Evolutionary conservation across 1,140 invertebrate genomes (phyloP).

Genomic region (Drosophila bocki): DNA sequence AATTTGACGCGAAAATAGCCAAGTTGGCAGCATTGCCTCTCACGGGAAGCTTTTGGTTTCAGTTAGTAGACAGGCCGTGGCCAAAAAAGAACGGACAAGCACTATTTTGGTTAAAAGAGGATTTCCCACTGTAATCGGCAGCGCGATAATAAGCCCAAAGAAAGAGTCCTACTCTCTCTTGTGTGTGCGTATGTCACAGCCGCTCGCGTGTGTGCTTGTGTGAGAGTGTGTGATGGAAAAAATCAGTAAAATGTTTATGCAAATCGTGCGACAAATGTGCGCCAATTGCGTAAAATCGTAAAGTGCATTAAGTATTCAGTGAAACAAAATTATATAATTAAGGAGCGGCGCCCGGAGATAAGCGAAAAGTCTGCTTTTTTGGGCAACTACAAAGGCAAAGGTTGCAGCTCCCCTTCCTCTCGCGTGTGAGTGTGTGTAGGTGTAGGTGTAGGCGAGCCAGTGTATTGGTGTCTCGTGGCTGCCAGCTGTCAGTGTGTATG

Average conservation of each 20-base stretch:
- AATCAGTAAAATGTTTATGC: conserved; percentile 74
- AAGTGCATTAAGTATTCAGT: conserved; percentile 61
- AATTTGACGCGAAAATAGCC: background rate
- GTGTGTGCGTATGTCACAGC: conserved; percentile 40
- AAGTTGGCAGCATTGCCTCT: background rate
- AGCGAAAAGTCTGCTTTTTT: conserved; percentile 27
- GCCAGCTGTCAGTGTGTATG: conserved; percentile 36
- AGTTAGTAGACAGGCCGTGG: conserved; percentile 62
- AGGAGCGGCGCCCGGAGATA: conserved; percentile 33
- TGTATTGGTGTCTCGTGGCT: conserved; percentile 46
- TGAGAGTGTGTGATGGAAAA: conserved; percentile 44
- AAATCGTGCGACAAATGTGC: conserved; percentile 67
- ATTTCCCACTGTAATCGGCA: conserved; percentile 45
- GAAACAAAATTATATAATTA: conserved; percentile 73
- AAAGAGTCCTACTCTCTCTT: conserved; percentile 25
- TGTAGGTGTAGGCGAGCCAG: conserved; percentile 30
- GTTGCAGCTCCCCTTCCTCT: conserved; percentile 40
- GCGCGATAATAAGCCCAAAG: conserved; percentile 48
- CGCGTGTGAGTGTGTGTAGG: conserved; percentile 13
- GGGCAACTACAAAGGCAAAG: conserved; percentile 40
- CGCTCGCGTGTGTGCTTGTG: conserved; percentile 21
- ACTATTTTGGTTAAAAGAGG: conserved; percentile 35
- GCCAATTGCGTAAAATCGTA: conserved; percentile 65
- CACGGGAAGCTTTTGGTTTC: conserved; percentile 18
- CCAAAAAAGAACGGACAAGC: conserved; percentile 51